A percentile compares a stretch with the other conserved stretches of the same genome.
phyloP scores from a whole-genome alignment of 2,113 vertebrate genomes.

The Forbesichthys agassizii region DNA sequence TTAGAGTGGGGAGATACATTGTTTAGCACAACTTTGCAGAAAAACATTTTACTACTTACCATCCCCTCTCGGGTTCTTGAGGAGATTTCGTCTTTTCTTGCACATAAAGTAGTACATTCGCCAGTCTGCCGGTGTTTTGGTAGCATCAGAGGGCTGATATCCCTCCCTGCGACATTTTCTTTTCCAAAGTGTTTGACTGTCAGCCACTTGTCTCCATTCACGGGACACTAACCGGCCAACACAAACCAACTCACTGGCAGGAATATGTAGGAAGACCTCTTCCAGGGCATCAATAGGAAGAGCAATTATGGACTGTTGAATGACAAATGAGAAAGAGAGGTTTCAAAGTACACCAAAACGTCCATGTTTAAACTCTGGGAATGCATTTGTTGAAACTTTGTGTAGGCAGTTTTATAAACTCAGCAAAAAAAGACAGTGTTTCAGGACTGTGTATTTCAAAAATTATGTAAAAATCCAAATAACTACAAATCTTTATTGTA shows the following conservation, averaged over 20 bases:
- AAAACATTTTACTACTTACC: constrained; percentile 41
- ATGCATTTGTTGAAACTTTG: too few species aligned
- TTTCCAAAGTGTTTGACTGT: constrained; percentile 72
- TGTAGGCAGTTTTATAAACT: too few species aligned
- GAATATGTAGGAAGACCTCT: constrained; percentile 70
- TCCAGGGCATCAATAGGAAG: constrained; percentile 68
- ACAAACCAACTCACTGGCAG: constrained; percentile 55
- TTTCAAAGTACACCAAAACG: too few species aligned
- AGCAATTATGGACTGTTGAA: too few species aligned
- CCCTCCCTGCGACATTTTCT: constrained; percentile 70
- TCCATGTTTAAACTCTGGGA: too few species aligned
- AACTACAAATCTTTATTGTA: too few species aligned
- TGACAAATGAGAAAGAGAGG: too few species aligned
- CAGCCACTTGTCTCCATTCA: constrained; percentile 69
- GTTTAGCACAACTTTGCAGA: not conserved
- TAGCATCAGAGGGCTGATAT: constrained; percentile 2
- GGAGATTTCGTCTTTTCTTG: constrained; percentile 68
- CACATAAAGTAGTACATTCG: constrained; percentile 65
- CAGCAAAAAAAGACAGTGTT: too few species aligned
- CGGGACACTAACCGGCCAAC: constrained; percentile 67
- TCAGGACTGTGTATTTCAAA: too few species aligned
- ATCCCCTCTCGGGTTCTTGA: constrained; percentile 71
- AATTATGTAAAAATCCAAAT: too few species aligned
- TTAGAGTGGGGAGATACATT: not conserved
- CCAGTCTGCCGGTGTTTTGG: constrained; percentile 59